Conservation (phyloP, 2,888 invertebrate species). For the Drosophila nr. fundita region DNA sequence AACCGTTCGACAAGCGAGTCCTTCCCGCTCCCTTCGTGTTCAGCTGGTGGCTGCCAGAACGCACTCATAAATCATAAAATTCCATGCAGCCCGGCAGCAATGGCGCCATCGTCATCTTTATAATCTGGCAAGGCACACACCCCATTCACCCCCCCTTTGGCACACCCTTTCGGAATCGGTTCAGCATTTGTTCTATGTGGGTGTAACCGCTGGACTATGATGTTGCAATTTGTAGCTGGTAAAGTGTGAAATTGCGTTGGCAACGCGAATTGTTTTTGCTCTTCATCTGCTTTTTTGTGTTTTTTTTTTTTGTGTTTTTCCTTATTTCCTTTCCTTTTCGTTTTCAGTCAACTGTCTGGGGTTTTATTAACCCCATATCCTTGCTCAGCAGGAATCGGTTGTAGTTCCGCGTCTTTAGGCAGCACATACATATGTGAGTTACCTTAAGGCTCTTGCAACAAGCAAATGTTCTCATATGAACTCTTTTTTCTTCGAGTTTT, state of each 20-base stretch:
- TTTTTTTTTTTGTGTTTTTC: not conserved
- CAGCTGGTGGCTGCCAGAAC: slow-evolving; percentile 51
- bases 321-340: not conserved
- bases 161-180: slow-evolving; percentile 9
- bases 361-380: slow-evolving; percentile 19
- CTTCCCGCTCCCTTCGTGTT: not conserved
- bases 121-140: slow-evolving; percentile 65
- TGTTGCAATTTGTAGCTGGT: slow-evolving; percentile 79
- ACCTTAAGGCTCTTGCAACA: not conserved
- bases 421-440: not conserved
- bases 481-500: too few species aligned
- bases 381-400: slow-evolving; percentile 10
- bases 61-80: slow-evolving; percentile 79
- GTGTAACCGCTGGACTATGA: slow-evolving; percentile 68
- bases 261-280: slow-evolving; percentile 69
- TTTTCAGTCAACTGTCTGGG: slow-evolving; percentile 32
- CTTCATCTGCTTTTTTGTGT: not conserved
- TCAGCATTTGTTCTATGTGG: slow-evolving; percentile 36
- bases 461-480: not conserved
- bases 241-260: slow-evolving; percentile 80
- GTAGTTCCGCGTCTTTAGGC: slow-evolving; percentile 25
- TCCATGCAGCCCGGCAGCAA: slow-evolving; percentile 60
- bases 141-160: not conserved
- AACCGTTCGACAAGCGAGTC: slow-evolving; percentile 7
- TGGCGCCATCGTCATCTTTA: slow-evolving; percentile 74